These are phyloP conservation scores for Dicyrtomina minuta DNA, from an alignment of 2,888 invertebrate species.

Conservation along the genomic window DNA sequence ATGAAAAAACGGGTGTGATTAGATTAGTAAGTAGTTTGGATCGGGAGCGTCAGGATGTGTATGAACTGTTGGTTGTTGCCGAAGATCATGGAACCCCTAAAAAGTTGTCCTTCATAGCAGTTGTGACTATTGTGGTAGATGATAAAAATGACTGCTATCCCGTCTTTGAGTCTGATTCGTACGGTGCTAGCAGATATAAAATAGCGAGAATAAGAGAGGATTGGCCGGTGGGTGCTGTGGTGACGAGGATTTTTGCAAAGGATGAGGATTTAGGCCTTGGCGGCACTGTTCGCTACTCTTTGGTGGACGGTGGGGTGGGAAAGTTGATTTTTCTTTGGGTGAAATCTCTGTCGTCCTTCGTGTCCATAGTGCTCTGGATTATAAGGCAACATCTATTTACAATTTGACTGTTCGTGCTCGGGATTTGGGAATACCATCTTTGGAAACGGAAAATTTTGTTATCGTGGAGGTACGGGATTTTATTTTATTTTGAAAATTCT, in stretches of 20 bases:
- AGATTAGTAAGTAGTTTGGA: constrained; percentile 75
- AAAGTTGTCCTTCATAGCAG: constrained; percentile 73
- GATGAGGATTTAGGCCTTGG: constrained; percentile 85
- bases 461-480: constrained; percentile 68
- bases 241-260: constrained; percentile 77
- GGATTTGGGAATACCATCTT: constrained; percentile 79
- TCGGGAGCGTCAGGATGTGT: constrained; percentile 78
- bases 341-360: constrained; percentile 80
- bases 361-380: constrained; percentile 76
- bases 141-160: constrained; percentile 91
- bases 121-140: constrained; percentile 77
- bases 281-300: constrained; percentile 77
- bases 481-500: constrained; percentile 5
- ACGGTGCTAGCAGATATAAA: constrained; percentile 31
- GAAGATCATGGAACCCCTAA: constrained; percentile 71
- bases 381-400: constrained; percentile 85
- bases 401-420: constrained; percentile 80
- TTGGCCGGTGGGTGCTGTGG: constrained; percentile 77
- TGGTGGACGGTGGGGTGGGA: constrained; percentile 67
- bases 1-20: constrained; percentile 73
- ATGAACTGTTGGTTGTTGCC: constrained; percentile 76
- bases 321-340: constrained; percentile 77
- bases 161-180: constrained; percentile 67
- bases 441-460: constrained; percentile 76
- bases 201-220: constrained; percentile 84